These are phyloP conservation scores for Pseudorhombus dupliciocellatus DNA, from an alignment of 2,113 vertebrate species.

Conservation along the genomic window DNA sequence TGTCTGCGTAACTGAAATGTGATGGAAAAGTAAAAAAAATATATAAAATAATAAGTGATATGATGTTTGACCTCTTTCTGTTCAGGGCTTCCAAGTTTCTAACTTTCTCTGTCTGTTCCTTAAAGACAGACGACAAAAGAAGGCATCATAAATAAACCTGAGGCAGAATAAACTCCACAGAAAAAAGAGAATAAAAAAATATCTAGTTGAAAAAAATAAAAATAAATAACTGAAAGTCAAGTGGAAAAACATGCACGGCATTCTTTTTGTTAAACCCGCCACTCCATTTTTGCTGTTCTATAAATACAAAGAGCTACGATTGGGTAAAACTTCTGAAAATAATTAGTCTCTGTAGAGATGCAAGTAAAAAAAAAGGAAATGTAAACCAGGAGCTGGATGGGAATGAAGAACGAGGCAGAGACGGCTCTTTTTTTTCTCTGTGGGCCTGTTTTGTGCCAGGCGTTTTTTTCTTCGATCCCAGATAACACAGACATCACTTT, in stretches of 20 bases:
- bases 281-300: conserved; percentile 34
- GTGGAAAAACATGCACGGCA: conserved; percentile 15
- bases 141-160: conserved; percentile 42
- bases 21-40: not conserved
- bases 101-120: no score
- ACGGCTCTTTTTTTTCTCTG: conserved; percentile 20
- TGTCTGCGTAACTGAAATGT: conserved; percentile 1
- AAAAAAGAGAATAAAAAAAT: conserved; percentile 2
- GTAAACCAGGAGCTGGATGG: conserved; percentile 30
- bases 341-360: conserved; percentile 77
- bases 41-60: no score
- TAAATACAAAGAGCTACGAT: conserved; percentile 62
- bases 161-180: conserved; percentile 1
- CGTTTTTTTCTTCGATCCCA: conserved; percentile 45
- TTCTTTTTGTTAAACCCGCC: conserved; percentile 1
- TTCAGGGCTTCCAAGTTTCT: no score
- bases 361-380: conserved; percentile 37
- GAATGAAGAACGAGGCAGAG: conserved; percentile 22
- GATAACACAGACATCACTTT: conserved; percentile 37
- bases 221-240: conserved; percentile 45
- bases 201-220: conserved; percentile 17
- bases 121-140: not conserved
- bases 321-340: conserved; percentile 67
- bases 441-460: conserved; percentile 30
- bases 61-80: no score